phyloP scores from a whole-genome alignment of 2,113 vertebrate species.

The Panthera uncia region DNA sequence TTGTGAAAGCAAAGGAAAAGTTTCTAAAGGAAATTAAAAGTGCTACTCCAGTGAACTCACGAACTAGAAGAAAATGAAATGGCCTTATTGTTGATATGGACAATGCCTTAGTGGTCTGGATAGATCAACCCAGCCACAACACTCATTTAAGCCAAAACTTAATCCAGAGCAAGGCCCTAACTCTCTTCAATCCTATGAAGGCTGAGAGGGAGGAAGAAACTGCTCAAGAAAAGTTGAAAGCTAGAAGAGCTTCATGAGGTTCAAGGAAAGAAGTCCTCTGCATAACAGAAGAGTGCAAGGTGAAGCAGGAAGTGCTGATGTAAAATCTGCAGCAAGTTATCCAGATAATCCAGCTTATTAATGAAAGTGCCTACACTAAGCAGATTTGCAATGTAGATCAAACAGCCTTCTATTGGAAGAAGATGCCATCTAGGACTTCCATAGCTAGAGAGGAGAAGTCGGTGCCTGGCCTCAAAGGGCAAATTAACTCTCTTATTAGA shows the following conservation, averaged over 20 bases:
- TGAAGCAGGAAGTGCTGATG: not conserved
- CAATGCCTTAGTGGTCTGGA: not conserved
- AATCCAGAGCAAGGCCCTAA: not conserved
- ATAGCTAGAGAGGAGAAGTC: not conserved
- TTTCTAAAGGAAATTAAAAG: not conserved
- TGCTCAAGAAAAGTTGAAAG: not conserved
- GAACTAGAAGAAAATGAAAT: not conserved
- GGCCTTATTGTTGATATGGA: not conserved
- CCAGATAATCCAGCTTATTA: not conserved
- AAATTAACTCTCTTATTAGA: not conserved
- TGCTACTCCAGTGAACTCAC: not conserved
- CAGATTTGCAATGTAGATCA: not conserved
- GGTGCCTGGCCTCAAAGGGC: not conserved
- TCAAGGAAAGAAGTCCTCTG: not conserved
- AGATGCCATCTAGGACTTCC: not conserved
- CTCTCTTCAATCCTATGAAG: not conserved
- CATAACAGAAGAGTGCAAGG: not conserved
- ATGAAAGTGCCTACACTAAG: not conserved
- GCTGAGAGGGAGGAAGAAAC: not conserved
- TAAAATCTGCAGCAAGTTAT: not conserved
- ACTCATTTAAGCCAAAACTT: not conserved
- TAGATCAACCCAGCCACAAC: not conserved
- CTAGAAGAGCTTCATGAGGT: not conserved
- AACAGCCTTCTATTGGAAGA: not conserved
- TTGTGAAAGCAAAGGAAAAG: not conserved